Evolutionary conservation across 2,797 vertebrate genomes (phyloP).

Genomic region (Sebastes wilsoni): DNA sequence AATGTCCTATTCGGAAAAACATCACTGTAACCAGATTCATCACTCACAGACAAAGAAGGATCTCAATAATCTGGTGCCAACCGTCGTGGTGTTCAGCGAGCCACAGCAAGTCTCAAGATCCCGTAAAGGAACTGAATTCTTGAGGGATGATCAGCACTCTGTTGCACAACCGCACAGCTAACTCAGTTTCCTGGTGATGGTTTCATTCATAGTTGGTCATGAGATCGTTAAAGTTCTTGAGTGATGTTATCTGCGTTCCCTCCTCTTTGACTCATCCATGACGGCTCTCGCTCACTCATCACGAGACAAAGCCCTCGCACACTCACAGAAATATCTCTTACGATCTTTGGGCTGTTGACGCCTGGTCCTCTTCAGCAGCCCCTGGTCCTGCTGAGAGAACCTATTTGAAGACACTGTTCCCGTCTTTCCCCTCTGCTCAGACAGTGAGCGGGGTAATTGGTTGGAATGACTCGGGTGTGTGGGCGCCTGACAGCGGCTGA

Average conservation of each 20-base stretch:
- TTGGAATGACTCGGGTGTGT: conserved; percentile 60
- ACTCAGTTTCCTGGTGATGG: not conserved
- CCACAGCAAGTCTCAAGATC: conserved; percentile 9
- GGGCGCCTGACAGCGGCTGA: conserved; percentile 56
- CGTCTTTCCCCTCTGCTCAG: conserved; percentile 30
- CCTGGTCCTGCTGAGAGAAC: conserved; percentile 18
- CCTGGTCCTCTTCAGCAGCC: conserved; percentile 20
- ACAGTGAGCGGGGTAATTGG: conserved; percentile 62
- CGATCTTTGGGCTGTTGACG: not conserved
- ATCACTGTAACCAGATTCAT: not conserved
- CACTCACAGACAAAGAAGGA: not conserved
- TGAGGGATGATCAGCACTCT: not conserved
- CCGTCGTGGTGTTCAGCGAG: not conserved
- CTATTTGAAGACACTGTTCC: conserved; percentile 27
- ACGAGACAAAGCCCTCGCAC: conserved; percentile 29
- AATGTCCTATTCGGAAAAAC: not conserved
- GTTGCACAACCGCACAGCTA: not conserved
- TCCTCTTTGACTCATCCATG: conserved; percentile 25
- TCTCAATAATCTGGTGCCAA: not conserved
- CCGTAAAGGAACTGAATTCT: not conserved
- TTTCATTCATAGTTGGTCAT: not conserved
- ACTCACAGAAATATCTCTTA: conserved; percentile 13
- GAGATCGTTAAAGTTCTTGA: not conserved
- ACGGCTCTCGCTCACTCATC: not conserved
- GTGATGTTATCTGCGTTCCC: conserved; percentile 14